Percentiles rank a stretch among this genome's conserved stretches.
These are phyloP conservation scores for Cyanoramphus novaezelandiae DNA, from an alignment of 2,113 vertebrate genomes.

Conservation along the genomic window DNA sequence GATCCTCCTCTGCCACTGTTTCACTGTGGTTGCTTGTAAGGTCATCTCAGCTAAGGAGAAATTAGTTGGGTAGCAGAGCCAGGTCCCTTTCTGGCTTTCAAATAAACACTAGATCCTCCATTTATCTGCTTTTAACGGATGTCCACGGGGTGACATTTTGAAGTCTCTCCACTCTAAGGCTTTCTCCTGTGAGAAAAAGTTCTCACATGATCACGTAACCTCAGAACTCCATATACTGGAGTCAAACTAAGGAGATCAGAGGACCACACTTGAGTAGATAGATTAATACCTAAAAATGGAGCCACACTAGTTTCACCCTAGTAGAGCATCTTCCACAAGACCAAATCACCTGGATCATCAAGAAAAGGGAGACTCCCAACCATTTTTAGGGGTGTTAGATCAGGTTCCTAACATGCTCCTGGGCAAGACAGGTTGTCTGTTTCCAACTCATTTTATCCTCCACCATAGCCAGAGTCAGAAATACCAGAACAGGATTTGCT, in stretches of 20 bases:
- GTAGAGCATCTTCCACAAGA: neutral
- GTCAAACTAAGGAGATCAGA: neutral
- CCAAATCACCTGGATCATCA: neutral
- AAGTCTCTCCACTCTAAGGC: neutral
- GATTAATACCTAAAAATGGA: neutral
- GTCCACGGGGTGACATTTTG: neutral
- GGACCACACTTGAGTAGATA: neutral
- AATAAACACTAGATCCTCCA: neutral
- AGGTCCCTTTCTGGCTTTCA: neutral
- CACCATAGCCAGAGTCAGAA: neutral
- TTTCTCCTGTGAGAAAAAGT: neutral
- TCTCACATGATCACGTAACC: neutral
- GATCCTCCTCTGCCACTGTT: neutral
- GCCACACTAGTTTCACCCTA: neutral
- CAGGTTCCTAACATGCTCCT: neutral
- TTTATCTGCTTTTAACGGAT: neutral
- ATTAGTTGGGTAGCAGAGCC: neutral
- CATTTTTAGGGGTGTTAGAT: neutral
- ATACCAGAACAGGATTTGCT: neutral
- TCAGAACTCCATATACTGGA: neutral
- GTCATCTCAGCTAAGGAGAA: neutral
- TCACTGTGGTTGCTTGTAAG: fast-evolving
- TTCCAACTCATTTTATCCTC: neutral
- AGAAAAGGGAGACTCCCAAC: neutral
- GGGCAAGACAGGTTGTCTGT: neutral